Evolutionary conservation across 2,797 vertebrate genomes (phyloP).

Genomic region (Lepus townsendii): DNA sequence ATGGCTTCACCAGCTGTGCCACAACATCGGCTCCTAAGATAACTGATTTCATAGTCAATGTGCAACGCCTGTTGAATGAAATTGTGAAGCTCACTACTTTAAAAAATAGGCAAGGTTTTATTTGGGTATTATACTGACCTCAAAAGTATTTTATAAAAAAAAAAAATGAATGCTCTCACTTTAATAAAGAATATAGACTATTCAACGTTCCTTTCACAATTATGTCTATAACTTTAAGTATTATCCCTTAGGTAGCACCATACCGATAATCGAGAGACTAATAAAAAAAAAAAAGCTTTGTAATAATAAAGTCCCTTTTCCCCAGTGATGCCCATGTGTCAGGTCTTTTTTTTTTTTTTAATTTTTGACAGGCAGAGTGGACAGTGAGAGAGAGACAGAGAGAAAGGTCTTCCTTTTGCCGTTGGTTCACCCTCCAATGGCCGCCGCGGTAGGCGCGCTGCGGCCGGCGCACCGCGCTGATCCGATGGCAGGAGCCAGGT

Average conservation of each 20-base stretch:
- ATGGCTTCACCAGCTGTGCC: too few relatives aligned
- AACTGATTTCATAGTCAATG: constrained; percentile 14
- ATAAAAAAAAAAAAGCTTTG: background rate
- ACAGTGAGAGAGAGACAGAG: too few relatives aligned
- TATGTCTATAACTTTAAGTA: constrained; percentile 1
- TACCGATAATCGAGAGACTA: background rate
- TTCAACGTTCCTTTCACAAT: constrained; percentile 47
- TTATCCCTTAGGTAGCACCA: background rate
- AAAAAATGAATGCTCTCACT: background rate
- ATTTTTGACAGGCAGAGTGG: too few relatives aligned
- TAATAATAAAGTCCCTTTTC: constrained; percentile 1
- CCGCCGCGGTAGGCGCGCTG: too few relatives aligned
- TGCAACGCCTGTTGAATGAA: background rate
- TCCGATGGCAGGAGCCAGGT: too few relatives aligned
- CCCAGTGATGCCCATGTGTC: background rate
- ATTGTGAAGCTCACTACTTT: constrained; percentile 28
- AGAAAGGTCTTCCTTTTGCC: too few relatives aligned
- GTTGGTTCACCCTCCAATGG: too few relatives aligned
- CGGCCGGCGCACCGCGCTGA: too few relatives aligned
- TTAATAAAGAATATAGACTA: background rate
- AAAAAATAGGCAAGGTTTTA: constrained; percentile 48
- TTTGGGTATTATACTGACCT: constrained; percentile 19
- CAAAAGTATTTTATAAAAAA: constrained; percentile 24
- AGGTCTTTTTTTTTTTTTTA: background rate
- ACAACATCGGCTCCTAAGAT: background rate